Conservation (phyloP, 2,113 vertebrate species). For the Glareola pratincola region DNA sequence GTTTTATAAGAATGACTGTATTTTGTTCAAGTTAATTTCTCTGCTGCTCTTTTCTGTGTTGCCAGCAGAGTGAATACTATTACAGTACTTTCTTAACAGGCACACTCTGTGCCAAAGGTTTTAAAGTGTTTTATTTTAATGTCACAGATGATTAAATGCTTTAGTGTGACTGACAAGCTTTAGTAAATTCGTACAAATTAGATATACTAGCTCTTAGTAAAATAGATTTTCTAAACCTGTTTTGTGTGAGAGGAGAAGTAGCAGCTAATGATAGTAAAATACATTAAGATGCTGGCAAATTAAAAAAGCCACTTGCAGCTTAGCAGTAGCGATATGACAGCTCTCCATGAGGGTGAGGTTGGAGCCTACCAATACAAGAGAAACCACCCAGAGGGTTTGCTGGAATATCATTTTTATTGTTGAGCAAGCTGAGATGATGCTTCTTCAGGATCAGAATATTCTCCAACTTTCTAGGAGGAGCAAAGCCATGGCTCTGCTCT, state of each 20-base stretch:
- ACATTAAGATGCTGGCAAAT: slow-evolving; percentile 61
- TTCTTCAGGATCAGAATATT: neutral
- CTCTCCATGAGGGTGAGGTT: neutral
- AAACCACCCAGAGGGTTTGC: neutral
- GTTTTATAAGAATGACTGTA: neutral
- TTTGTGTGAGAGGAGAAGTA: slow-evolving; percentile 63
- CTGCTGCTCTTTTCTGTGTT: neutral
- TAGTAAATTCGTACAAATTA: slow-evolving; percentile 58
- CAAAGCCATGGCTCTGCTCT: neutral
- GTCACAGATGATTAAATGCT: slow-evolving; percentile 68
- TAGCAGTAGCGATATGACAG: neutral
- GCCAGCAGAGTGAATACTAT: slow-evolving; percentile 26
- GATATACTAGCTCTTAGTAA: slow-evolving; percentile 64
- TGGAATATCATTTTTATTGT: neutral
- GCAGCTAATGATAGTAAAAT: slow-evolving; percentile 64
- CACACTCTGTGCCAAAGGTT: slow-evolving; percentile 56
- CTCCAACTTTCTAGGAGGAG: neutral
- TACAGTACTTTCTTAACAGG: slow-evolving; percentile 42
- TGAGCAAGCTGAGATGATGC: neutral
- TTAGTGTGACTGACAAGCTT: slow-evolving; percentile 69
- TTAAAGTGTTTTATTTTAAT: slow-evolving; percentile 71
- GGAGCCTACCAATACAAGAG: neutral
- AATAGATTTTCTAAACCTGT: slow-evolving; percentile 65
- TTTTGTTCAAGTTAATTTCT: slow-evolving; percentile 23
- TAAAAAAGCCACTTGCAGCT: slow-evolving; percentile 19